A percentile compares a stretch with the other conserved stretches of the same genome.
phyloP scores from a whole-genome alignment of 1,140 invertebrate genomes.

The Frieseomelitta varia region DNA sequence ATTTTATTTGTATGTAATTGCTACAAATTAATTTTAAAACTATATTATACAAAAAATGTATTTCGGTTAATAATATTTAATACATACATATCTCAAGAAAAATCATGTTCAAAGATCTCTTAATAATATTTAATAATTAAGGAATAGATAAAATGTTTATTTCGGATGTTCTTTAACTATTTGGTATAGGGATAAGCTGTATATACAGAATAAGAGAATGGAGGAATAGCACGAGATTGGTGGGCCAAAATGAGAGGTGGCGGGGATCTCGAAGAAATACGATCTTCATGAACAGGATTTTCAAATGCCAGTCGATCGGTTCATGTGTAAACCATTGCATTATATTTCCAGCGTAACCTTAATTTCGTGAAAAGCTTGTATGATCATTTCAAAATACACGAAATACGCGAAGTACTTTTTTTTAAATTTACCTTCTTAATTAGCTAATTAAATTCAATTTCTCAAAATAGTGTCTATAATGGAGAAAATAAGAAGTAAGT shows the following conservation, averaged over 20 bases:
- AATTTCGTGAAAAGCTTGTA: slow-evolving; percentile 19
- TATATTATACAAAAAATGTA: not conserved
- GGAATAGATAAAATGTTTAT: not conserved
- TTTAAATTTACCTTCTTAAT: not conserved
- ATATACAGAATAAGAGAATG: not conserved
- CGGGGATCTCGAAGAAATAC: not conserved
- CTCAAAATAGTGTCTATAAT: slow-evolving; percentile 1
- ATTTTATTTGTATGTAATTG: not conserved
- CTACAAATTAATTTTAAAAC: not conserved
- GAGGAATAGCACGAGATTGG: not conserved
- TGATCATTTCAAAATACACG: slow-evolving; percentile 1
- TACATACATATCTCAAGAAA: too few species aligned
- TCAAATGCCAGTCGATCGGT: slow-evolving; percentile 30
- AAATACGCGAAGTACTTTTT: not conserved
- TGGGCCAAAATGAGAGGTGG: not conserved
- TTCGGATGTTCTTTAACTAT: not conserved
- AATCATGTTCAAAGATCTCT: too few species aligned
- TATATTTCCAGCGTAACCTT: slow-evolving; percentile 49
- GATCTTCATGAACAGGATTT: slow-evolving; percentile 12
- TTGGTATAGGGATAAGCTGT: not conserved
- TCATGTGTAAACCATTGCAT: not conserved
- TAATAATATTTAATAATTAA: too few species aligned
- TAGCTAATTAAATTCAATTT: not conserved
- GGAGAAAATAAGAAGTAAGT: slow-evolving; percentile 39
- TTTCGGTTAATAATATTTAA: not conserved